These are phyloP conservation scores for Lanius collurio DNA, from an alignment of 2,113 vertebrate genomes.

Conservation along the genomic window DNA sequence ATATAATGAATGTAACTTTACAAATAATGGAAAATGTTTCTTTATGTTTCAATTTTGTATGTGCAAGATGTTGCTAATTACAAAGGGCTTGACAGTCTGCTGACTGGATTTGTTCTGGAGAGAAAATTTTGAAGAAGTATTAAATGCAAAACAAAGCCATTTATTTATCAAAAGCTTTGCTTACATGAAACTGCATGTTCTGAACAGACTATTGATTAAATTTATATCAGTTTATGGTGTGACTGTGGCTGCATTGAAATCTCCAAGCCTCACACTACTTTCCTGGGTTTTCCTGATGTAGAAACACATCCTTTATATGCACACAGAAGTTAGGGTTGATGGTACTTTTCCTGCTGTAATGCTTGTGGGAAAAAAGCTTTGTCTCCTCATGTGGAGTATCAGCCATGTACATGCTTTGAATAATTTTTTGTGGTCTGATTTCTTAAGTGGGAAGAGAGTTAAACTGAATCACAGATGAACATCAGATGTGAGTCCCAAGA, in stretches of 20 bases:
- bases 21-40: not conserved
- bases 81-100: conserved; percentile 53
- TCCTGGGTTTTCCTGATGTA: not conserved
- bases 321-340: not conserved
- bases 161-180: not conserved
- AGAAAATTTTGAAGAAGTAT: not conserved
- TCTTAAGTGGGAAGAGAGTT: not conserved
- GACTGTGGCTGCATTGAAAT: not conserved
- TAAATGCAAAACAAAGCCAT: conserved; percentile 10
- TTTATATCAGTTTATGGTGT: not conserved
- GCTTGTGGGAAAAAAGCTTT: not conserved
- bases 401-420: not conserved
- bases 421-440: not conserved
- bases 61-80: conserved; percentile 38
- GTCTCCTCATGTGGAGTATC: not conserved
- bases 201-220: conserved; percentile 6
- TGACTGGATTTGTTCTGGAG: conserved; percentile 5
- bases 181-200: not conserved
- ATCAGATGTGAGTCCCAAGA: not conserved
- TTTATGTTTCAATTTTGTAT: not conserved
- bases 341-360: not conserved
- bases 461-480: conserved; percentile 1
- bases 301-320: not conserved
- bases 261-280: not conserved
- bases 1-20: not conserved